Evolutionary conservation across 2,888 invertebrate genomes (phyloP).

Genomic region (Euzophera pinguis): DNA sequence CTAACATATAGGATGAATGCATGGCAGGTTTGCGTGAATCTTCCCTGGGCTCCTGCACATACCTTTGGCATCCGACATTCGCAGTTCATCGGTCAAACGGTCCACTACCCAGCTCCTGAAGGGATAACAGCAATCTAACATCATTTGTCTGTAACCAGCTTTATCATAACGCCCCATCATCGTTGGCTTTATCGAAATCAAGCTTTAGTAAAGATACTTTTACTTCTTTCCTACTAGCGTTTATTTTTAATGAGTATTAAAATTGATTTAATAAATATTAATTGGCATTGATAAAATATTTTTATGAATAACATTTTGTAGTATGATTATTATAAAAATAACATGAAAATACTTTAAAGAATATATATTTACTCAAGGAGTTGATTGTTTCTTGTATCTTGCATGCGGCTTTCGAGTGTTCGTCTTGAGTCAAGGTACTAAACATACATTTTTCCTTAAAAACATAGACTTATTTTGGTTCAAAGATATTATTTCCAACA

Average conservation of each 20-base stretch:
- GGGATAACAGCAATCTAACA: slow-evolving; percentile 51
- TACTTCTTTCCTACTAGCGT: slow-evolving; percentile 5
- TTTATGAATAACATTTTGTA: not conserved
- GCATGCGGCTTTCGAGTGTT: slow-evolving; percentile 19
- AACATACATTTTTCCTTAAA: not conserved
- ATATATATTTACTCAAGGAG: not conserved
- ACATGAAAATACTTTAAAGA: not conserved
- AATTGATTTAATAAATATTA: slow-evolving; percentile 17
- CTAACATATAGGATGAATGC: slow-evolving; percentile 31
- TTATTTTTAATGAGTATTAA: slow-evolving; percentile 13
- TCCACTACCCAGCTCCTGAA: slow-evolving; percentile 60
- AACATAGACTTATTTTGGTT: not conserved
- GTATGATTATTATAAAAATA: not conserved
- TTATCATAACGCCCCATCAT: slow-evolving; percentile 17
- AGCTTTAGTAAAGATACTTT: slow-evolving; percentile 10
- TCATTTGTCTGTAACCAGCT: slow-evolving; percentile 42
- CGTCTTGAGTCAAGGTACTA: slow-evolving; percentile 7
- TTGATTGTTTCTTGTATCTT: slow-evolving; percentile 7
- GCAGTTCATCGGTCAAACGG: slow-evolving; percentile 81
- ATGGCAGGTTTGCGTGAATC: slow-evolving; percentile 75
- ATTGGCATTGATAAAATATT: slow-evolving; percentile 9
- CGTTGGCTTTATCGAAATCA: slow-evolving; percentile 4
- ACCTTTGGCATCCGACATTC: slow-evolving; percentile 90
- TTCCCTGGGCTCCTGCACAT: slow-evolving; percentile 83
- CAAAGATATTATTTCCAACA: too few species aligned